Evolutionary conservation across 2,113 vertebrate genomes (phyloP), one percentile per base, ranked within the genome.

Genomic region (Calyptommatus sinebrachiatus): DNA sequence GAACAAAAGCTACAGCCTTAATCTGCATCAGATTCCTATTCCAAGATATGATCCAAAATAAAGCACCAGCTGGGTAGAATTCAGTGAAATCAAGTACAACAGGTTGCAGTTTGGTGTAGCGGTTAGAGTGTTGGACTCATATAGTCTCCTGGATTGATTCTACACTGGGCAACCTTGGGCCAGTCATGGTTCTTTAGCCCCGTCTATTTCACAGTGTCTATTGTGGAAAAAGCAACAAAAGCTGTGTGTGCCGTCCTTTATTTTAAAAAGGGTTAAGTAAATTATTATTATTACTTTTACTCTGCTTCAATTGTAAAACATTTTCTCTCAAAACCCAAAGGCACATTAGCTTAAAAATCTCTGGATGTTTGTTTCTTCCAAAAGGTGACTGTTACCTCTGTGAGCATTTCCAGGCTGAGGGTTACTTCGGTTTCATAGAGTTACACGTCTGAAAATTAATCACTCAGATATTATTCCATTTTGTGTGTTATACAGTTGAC

Each of bases 371-470:
- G n/a, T 48, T 71, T 31, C 12, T 57, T 66, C 22, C 68, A 24
- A 77, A 82, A 82, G 29, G 57, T 87, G 79, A 90, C 72, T n/a
- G 78, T 4, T 28, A 83, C 26, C 53, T 81, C 66, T 62, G 28
- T 69, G 46, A 75, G 35, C 21, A 77, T 22, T 84, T 74, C 53
- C 74, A 79, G 79, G 77, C 8, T 41, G 69, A 79, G 82, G 48
- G 63, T n/a, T 78, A 46, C 68, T 89, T 28, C n/a, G 63, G 46
- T 82, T 79, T 75, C 8, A 83, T 5, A 7, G 77, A 2, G 1
- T 63, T 76, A 78, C 76, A 63, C 78, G 7, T 73, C 84, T 83
- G 21, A 84, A 89, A 87, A 53, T 81, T 84, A 86, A 35, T 76
- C 48, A 72, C 57, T 82, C 77, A 81, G 82, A 0, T 5, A 78